These are phyloP conservation scores for Cephus sareptanus DNA, from an alignment of 2,888 invertebrate species.

Conservation along the genomic window DNA sequence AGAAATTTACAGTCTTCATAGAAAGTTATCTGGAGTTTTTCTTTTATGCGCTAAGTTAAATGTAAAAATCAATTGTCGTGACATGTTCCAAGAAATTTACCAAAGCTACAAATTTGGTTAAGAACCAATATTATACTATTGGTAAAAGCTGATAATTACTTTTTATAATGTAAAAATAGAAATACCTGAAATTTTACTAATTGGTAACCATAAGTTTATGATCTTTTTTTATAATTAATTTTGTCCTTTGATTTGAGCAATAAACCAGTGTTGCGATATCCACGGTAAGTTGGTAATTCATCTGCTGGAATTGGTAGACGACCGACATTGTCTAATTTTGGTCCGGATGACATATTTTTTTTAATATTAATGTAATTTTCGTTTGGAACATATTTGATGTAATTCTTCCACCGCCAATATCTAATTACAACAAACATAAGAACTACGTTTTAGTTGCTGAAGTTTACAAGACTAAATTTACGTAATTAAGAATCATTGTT, in stretches of 20 bases:
- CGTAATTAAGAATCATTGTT: too few relatives aligned
- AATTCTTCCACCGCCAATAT: conserved; percentile 34
- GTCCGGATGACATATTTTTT: conserved; percentile 29
- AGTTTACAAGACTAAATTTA: too few relatives aligned
- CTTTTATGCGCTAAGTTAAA: conserved; percentile 89
- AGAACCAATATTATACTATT: background rate
- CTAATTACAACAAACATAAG: conserved; percentile 14
- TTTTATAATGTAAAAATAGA: background rate
- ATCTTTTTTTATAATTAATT: conserved; percentile 11
- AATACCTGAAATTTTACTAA: background rate
- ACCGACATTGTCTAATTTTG: conserved; percentile 23
- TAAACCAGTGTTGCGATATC: background rate
- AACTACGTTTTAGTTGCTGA: too few relatives aligned
- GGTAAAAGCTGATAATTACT: background rate
- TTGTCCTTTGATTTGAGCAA: background rate
- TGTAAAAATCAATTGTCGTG: conserved; percentile 82
- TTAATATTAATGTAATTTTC: conserved; percentile 24
- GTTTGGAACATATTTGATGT: conserved; percentile 24
- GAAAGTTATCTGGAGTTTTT: conserved; percentile 96
- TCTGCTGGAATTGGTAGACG: conserved; percentile 26
- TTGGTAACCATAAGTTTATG: background rate
- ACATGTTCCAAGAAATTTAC: conserved; percentile 86
- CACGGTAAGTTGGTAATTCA: conserved; percentile 17
- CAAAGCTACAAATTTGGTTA: conserved; percentile 71
- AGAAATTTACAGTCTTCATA: conserved; percentile 97